Base-by-base conservation (phyloP, 2,888 invertebrate genomes). In the Phoronis australis region DNA sequence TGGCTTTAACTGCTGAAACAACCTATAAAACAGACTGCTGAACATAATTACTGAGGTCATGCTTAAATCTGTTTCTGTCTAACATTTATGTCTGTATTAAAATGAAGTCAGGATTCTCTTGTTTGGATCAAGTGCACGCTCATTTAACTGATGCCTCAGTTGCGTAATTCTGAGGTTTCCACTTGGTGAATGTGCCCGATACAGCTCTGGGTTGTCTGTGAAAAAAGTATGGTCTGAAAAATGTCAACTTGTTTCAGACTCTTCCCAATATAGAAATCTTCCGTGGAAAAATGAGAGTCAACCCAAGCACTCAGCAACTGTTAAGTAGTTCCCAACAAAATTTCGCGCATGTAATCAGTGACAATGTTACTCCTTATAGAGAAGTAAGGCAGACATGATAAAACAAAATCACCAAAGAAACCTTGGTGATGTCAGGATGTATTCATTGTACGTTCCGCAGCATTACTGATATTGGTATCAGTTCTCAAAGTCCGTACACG, bases 331-430 rank as follows among this genome's bases (percentile, higher is more conserved):
- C 56, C 54, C 1, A 52, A 25, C 9, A 56, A 47, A 20, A 48
- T 31, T 1, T 54, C 54, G 51, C 54, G 56, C 56, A 56, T 54
- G 47, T 56, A 54, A 37, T 56, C 56, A 37, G 51, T 31, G 3
- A 56, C 54, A 18, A 52, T 49, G 43, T 42, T 46, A 21, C 48
- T 31, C 2, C 37, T 45, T 9, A 55, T 22, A 9, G 31, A 25
- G 20, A 53, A 51, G 40, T 48, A 27, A 18, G 50, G 46, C 20
- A 55, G 37, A 26, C 44, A 50, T 35, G 27, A 42, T 4, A 55
- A 40, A 18, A 50, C 52, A 41, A 45, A 46, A 31, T 50, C 46
- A 25, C 54, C 51, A 12, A 44, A 40, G 23, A 55, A 48, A 15
- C 52, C 55, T 35, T 52, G 41, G 9, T 48, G 44, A 27, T 38